Evolutionary conservation across 1,140 invertebrate species (phyloP), one percentile per base, ranked within the genome.

Genomic region (Drosophila baimaii): DNA sequence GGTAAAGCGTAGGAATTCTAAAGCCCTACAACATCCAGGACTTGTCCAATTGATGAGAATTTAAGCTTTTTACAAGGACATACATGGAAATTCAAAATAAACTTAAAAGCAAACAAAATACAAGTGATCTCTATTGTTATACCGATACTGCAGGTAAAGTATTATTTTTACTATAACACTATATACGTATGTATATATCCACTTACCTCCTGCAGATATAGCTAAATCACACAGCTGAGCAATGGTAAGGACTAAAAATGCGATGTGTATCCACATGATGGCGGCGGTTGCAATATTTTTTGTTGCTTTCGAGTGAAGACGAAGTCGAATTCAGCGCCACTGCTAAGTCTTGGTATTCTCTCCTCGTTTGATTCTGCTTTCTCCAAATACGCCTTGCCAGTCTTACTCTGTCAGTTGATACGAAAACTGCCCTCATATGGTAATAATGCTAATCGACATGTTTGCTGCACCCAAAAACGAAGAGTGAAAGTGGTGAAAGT

Each of bases 1-100:
- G 94, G 95, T 95, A 95, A 95, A 95, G 95, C 95, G 95, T 95
- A 95, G 94, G 95, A 95, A 95, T 95, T 95, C 95, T 95, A 95
- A 95, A 95, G 93, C 94, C 91, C 93, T 93, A 93, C 72, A 13
- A 56, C 62, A 54, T 41, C 51, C 70, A 46, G 17, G 35, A 52
- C 13, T 21, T 33, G 12, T 4, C 19, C 2, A n/a, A 33, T 52
- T 33, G 0, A 33, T 33, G 4, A 2, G 1, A 33, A 51, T n/a
- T n/a, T n/a, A n/a, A n/a, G n/a, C n/a, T n/a, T n/a, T n/a, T n/a
- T n/a, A n/a, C n/a, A n/a, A n/a, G n/a, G n/a, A n/a, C n/a, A n/a
- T n/a, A n/a, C n/a, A n/a, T n/a, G n/a, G n/a, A n/a, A n/a, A n/a
- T n/a, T n/a, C n/a, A n/a, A n/a, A n/a, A n/a, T n/a, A n/a, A n/a